phyloP scores from a whole-genome alignment of 2,888 invertebrate genomes.

The Rotaria magnacalcarata region DNA sequence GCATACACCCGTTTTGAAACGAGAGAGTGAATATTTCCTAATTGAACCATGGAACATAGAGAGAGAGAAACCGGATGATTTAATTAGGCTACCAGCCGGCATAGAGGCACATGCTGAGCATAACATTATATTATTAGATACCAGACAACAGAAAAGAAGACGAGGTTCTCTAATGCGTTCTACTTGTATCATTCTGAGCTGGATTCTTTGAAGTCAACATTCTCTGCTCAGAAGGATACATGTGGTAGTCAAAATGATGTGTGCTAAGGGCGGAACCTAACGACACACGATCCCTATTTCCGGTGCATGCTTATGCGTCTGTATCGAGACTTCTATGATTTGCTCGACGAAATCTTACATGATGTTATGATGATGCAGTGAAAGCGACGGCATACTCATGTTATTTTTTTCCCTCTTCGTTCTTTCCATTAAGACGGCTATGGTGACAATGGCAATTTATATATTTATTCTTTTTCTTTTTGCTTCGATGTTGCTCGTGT shows the following conservation, averaged over 20 bases:
- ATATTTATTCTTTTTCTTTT: not conserved
- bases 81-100: not conserved
- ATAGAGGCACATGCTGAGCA: not conserved
- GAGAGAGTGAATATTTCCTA: not conserved
- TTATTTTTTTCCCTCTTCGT: not conserved
- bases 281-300: not conserved
- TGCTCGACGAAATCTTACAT: too few species aligned
- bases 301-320: not conserved
- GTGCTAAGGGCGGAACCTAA: not conserved
- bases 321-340: too few species aligned
- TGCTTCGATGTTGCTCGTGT: not conserved
- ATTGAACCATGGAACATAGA: not conserved
- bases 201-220: too few species aligned
- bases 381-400: not conserved
- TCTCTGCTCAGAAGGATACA: not conserved
- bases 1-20: not conserved
- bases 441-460: constrained; percentile 20
- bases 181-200: not conserved
- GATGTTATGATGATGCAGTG: too few species aligned
- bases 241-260: not conserved
- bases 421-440: not conserved
- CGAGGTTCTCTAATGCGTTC: not conserved
- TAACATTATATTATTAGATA: not conserved
- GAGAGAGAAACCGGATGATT: not conserved
- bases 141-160: not conserved